A percentile compares a stretch with the other conserved stretches of the same genome.
phyloP scores from a whole-genome alignment of 2,797 vertebrate species.

The Mustela erminea region DNA sequence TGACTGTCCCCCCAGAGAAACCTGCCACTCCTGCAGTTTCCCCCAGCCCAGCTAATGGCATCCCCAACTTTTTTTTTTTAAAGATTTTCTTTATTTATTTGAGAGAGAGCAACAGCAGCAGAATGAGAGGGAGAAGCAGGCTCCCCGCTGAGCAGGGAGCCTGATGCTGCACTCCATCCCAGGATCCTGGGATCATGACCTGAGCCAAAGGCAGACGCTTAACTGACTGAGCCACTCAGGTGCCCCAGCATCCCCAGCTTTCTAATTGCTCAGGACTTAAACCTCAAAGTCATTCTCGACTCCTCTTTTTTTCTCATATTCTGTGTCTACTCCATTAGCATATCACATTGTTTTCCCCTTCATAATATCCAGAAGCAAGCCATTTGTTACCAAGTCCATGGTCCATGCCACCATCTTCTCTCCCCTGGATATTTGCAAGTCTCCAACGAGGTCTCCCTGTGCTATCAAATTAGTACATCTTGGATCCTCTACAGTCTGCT shows the following conservation, averaged over 20 bases:
- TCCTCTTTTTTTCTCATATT: neutral
- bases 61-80: neutral
- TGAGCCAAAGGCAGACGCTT: too few species aligned
- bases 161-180: too few species aligned
- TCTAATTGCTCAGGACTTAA: neutral
- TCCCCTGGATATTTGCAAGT: neutral
- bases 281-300: neutral
- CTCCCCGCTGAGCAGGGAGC: too few species aligned
- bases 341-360: neutral
- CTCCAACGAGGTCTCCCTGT: neutral
- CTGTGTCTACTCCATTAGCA: neutral
- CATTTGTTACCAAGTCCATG: neutral
- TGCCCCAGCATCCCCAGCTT: neutral
- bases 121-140: too few species aligned
- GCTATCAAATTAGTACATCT: neutral
- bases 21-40: neutral
- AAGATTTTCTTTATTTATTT: too few species aligned
- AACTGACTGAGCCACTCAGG: too few species aligned
- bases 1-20: neutral
- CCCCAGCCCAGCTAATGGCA: neutral
- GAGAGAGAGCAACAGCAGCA: too few species aligned
- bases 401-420: neutral
- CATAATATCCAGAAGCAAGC: constrained; percentile 10
- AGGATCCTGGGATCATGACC: too few species aligned
- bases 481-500: neutral